Evolutionary conservation across 2,797 vertebrate species (phyloP), one percentile per base, ranked within the genome.

Genomic region (Pelochelys cantorii): DNA sequence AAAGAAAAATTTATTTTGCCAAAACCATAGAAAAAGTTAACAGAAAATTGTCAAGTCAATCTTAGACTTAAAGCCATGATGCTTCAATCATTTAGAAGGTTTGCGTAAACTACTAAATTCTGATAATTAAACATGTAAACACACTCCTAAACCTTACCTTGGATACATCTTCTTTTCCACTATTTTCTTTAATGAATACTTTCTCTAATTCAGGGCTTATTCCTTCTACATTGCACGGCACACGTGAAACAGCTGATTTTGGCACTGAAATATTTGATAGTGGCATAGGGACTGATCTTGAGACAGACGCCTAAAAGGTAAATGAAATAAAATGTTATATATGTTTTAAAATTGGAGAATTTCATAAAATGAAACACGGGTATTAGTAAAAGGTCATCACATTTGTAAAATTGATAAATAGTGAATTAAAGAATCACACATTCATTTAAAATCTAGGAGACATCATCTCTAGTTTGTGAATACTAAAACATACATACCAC

Each of bases 141-240:
- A 42, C 3, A 0, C 83, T 31, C 86, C 56, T 71, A 55, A 92
- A 7, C 2, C 93, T 97, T 98, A 98, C 98, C 97, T 98, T 99
- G 48, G 97, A 97, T 94, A 98, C 98, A 95, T 98, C 99, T 95
- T 96, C 98, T 96, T 96, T 99, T 93, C 98, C 98, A 98, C 98
- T 98, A 94, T 97, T 98, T 88, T 99, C 98, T 96, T 98, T 98
- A 98, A 99, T 99, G 96, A 99, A 99, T 78, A 99, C 99, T 95
- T 98, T 99, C 95, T 99, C 99, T 93, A 99, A 97, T 97, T 99
- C 99, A 0, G 98, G 99, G 97, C 98, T 99, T 98, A 99, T 99
- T 96, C 99, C 99, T 97, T 99, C 99, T 90, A 99, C 98, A 37
- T 98, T 99, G 98, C 98, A 99, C 71, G 99, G 98, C 91, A 99